phyloP scores from a whole-genome alignment of 2,113 vertebrate species.

The Collichthys lucidus region DNA sequence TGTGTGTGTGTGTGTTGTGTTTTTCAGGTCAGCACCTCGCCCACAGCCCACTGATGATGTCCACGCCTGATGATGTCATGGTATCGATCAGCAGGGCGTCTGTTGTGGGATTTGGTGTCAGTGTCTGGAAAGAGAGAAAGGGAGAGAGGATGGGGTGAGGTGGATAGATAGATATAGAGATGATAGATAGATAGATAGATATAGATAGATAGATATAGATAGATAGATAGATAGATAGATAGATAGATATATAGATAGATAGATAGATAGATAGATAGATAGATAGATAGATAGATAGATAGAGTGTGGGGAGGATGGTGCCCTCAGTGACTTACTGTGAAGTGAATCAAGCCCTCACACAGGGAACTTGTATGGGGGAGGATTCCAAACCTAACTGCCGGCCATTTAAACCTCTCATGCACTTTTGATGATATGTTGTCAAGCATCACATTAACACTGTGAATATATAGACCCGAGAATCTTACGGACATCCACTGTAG shows the following conservation, averaged over 20 bases:
- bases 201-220: conserved; percentile 13
- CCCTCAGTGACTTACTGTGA: conserved; percentile 55
- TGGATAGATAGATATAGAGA: background rate
- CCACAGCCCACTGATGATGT: conserved; percentile 72
- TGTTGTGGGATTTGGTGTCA: conserved; percentile 79
- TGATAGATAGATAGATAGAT: conserved; percentile 21
- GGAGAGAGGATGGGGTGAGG: background rate
- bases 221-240: conserved; percentile 18
- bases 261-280: too few relatives aligned
- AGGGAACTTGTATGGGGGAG: conserved; percentile 55
- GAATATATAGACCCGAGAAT: conserved; percentile 43
- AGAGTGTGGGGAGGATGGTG: conserved; percentile 10
- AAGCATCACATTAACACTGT: conserved; percentile 47
- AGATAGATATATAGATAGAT: conserved; percentile 13
- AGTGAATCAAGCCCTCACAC: conserved; percentile 61
- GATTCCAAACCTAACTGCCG: conserved; percentile 51
- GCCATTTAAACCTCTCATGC: conserved; percentile 63
- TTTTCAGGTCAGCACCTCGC: conserved; percentile 67
- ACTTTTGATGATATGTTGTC: conserved; percentile 56
- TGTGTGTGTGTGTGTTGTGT: conserved; percentile 28
- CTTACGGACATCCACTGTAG: conserved; percentile 32
- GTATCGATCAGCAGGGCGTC: conserved; percentile 78
- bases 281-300: background rate
- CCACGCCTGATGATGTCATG: conserved; percentile 80
- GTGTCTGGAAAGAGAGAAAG: conserved; percentile 59